A percentile compares a stretch with the other conserved stretches of the same genome.
Conservation (phyloP, 2,888 invertebrate genomes). For the Plusia festucae region DNA sequence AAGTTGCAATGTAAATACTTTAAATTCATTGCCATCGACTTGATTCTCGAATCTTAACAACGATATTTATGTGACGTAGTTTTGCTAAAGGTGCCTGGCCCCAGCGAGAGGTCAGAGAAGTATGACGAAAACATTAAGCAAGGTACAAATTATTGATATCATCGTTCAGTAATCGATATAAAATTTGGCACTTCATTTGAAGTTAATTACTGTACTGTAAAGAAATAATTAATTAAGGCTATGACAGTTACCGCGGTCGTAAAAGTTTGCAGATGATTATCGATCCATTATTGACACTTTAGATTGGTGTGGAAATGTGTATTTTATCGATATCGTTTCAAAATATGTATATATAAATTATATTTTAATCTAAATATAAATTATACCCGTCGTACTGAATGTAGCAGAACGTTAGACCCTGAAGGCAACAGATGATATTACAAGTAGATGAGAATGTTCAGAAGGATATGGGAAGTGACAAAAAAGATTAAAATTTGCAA, state of each 20-base stretch:
- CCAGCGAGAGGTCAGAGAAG: neutral
- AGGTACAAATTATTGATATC: constrained; percentile 35
- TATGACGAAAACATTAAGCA: constrained; percentile 18
- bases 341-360: too few relatives aligned
- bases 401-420: too few relatives aligned
- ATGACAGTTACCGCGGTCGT: neutral
- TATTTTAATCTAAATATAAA: too few relatives aligned
- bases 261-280: neutral
- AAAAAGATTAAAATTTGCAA: too few relatives aligned
- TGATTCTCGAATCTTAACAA: neutral
- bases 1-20: constrained; percentile 1
- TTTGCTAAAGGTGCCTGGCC: constrained; percentile 25
- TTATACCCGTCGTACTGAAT: too few relatives aligned
- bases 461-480: too few relatives aligned
- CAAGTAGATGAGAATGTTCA: too few relatives aligned
- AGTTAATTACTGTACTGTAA: neutral
- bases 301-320: neutral
- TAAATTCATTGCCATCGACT: neutral
- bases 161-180: constrained; percentile 9
- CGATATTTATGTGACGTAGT: neutral
- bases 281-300: neutral
- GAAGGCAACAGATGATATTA: too few relatives aligned
- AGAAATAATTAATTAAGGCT: neutral
- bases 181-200: constrained; percentile 3
- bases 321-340: neutral